phyloP scores from a whole-genome alignment of 2,797 vertebrate species.

The Paguma larvata region DNA sequence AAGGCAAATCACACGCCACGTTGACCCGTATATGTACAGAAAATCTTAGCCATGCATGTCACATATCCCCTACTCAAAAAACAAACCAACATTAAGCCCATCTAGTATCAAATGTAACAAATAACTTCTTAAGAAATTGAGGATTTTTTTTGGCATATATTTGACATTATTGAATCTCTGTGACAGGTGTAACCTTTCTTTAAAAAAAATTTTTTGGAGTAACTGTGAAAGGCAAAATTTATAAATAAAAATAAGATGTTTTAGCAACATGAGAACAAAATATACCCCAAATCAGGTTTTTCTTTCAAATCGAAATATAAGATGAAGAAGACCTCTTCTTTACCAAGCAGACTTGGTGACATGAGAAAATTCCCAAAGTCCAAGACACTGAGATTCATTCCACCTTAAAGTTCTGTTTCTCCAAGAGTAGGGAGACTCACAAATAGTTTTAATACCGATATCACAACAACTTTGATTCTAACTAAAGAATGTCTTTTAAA shows the following conservation, averaged over 20 bases:
- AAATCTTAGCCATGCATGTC: background rate
- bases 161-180: background rate
- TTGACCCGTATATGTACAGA: background rate
- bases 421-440: background rate
- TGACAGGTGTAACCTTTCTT: background rate
- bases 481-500: background rate
- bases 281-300: background rate
- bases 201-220: background rate
- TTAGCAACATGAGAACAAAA: background rate
- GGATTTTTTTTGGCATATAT: background rate
- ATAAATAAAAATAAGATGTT: background rate
- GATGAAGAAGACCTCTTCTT: background rate
- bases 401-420: background rate
- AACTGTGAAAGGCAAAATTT: background rate
- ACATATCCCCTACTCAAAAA: background rate
- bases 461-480: background rate
- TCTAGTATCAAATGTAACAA: background rate
- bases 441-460: background rate
- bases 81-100: background rate
- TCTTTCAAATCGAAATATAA: background rate
- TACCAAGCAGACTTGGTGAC: background rate
- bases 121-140: background rate
- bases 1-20: background rate
- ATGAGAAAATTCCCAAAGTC: background rate
- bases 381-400: background rate